These are phyloP conservation scores for Vimba vimba DNA, from an alignment of 2,113 vertebrate genomes.

Conservation along the genomic window DNA sequence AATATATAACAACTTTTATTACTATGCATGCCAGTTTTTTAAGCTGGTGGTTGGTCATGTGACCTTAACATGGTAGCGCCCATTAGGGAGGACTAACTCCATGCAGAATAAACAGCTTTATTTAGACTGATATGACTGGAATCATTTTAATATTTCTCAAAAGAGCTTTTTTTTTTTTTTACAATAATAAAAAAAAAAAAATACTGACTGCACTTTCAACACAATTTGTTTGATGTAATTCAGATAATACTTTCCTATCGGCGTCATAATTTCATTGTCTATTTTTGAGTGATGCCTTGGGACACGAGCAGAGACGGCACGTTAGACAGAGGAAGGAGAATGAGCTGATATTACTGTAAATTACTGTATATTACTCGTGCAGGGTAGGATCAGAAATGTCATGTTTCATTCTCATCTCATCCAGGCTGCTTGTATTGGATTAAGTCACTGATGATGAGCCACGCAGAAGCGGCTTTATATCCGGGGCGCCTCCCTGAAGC, in stretches of 20 bases:
- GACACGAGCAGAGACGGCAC: neutral
- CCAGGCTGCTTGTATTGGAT: neutral
- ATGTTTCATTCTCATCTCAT: neutral
- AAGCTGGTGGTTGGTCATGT: neutral
- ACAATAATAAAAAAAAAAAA: neutral
- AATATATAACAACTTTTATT: neutral
- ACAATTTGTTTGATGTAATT: neutral
- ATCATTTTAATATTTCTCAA: neutral
- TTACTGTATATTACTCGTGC: neutral
- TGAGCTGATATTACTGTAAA: neutral
- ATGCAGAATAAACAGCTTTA: too few relatives aligned
- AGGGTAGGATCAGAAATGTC: neutral
- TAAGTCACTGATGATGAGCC: conserved; percentile 16
- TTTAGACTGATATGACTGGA: neutral
- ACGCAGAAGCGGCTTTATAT: conserved; percentile 37
- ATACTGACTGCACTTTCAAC: neutral
- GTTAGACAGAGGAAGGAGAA: neutral
- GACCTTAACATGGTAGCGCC: neutral
- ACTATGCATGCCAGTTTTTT: neutral
- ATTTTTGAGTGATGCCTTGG: neutral
- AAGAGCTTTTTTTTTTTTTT: neutral
- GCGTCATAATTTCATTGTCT: conserved; percentile 1
- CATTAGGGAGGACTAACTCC: neutral
- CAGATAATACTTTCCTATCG: neutral
- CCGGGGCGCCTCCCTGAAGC: conserved; percentile 34